Base-by-base conservation (phyloP, 2,113 vertebrate genomes). In the Indri indri region DNA sequence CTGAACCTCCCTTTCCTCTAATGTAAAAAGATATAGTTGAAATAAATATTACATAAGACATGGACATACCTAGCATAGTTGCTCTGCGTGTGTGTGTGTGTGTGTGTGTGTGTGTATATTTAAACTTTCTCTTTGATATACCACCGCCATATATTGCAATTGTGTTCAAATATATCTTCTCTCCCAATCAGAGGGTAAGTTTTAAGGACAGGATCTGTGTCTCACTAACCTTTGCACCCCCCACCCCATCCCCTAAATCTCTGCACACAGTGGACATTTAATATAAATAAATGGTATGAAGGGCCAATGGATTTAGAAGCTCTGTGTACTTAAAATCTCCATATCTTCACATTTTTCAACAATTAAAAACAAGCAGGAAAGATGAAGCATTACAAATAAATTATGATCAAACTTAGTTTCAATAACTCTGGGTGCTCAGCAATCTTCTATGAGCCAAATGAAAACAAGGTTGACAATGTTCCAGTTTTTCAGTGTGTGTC, bases 401-500 rank as follows among this genome's bases (percentile, higher is more conserved):
- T 68, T 32, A 90, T 5, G 6, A 65, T 63, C 42, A 61, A 90
- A 70, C 50, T 88, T 47, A 47, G 63, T 81, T 88, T 86, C 50
- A 47, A 0, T 74, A 95, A 57, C 32, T 95, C 59, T 5, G n/a
- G 9, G 8, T 50, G 20, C 30, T 18, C 34, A 10, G 22, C 77
- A 68, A 30, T 86, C 68, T 92, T 82, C 65, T 89, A 61, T 90
- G 66, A 93, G 71, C 66, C 83, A n/a, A 68, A 73, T 1, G 73
- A 77, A 92, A 87, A 5, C 66, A 14, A 57, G 27, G 34, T 3
- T 74, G 50, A 47, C 45, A 25, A 3, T 4, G 42, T 37, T 91
- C 30, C 66, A 34, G 79, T 97, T 91, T 97, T 74, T 52, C 89
- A 96, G 98, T 77, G 93, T 97, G 40, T 97, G 98, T 97, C 98